Evolutionary conservation across 2,888 invertebrate species (phyloP), one percentile per base, ranked within the genome.

Genomic region (Gortyna flavago): DNA sequence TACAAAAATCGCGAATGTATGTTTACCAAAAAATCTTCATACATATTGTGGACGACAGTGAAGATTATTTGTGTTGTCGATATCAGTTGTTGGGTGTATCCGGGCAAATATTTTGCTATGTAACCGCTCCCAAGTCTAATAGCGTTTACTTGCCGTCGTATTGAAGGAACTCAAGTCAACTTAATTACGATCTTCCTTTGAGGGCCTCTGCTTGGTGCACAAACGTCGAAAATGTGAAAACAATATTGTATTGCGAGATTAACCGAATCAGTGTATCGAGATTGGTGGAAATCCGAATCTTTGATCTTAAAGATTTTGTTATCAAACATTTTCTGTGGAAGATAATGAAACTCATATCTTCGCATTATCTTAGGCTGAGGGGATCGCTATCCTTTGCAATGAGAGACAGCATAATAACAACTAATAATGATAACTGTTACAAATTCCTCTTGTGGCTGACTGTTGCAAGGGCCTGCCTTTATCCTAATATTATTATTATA

Each of bases 151-250:
- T 89, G 87, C 85, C 88, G 79, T 88, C 85, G 86, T 89, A 90
- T 90, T 90, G 90, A 89, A 87, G 89, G 89, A 90, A 89, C 90
- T 89, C 90, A 83, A 88, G 84, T 88, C 89, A 92, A 93, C 90
- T 91, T 92, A 91, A 92, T 92, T 91, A 92, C 86, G 88, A 88
- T 88, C 86, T 91, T 89, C 90, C 91, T 93, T 93, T 93, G 92
- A 92, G 81, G 83, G 76, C 84, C 79, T 77, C 77, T 67, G 80
- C 82, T 79, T 69, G 62, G 76, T 81, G 76, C 81, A 81, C 79
- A 86, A 85, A 89, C 80, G 74, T 83, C 67, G 85, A 85, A 89
- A 86, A 90, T 87, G 85, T 87, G 74, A 85, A 84, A 90, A 89
- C 87, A 90, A 87, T 89, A 89, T 91, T 90, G 86, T 88, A 75